Conservation (phyloP, 1,140 invertebrate genomes). For the Littorina saxatilis region DNA sequence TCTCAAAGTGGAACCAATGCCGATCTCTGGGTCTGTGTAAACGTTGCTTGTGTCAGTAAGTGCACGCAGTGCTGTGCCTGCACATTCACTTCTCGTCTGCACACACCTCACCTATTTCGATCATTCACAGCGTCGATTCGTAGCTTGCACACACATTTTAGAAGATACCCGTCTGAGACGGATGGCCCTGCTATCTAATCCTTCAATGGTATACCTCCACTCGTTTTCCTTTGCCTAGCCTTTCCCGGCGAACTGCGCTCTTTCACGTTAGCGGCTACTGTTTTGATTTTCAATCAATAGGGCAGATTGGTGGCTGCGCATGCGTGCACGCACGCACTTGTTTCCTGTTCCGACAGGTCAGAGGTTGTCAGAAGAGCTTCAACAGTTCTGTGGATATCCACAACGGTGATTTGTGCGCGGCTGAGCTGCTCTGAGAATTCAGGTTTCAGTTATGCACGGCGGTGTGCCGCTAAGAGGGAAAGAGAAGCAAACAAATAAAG, state of each 20-base stretch:
- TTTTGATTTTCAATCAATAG: constrained; percentile 34
- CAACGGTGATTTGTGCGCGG: neutral
- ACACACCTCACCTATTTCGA: neutral
- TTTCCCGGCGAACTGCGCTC: neutral
- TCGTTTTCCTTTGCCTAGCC: neutral
- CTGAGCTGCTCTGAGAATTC: neutral
- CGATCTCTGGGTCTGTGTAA: neutral
- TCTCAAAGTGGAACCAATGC: neutral
- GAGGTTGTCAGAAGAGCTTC: neutral
- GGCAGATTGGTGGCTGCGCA: constrained; percentile 14
- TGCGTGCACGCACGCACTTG: neutral
- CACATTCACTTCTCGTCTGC: neutral
- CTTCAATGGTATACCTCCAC: neutral
- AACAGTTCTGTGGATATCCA: neutral
- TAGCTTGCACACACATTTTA: neutral
- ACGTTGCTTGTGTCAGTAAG: neutral
- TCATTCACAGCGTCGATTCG: neutral
- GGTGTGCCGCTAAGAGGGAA: neutral
- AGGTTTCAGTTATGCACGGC: neutral
- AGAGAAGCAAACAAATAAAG: neutral
- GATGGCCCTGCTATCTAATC: neutral
- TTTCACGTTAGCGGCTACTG: constrained; percentile 19
- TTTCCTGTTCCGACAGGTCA: neutral
- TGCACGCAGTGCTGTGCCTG: neutral
- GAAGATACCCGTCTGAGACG: too few species aligned